Base-by-base conservation (phyloP, 2,888 invertebrate species). In the Macrophya alboannulata region DNA sequence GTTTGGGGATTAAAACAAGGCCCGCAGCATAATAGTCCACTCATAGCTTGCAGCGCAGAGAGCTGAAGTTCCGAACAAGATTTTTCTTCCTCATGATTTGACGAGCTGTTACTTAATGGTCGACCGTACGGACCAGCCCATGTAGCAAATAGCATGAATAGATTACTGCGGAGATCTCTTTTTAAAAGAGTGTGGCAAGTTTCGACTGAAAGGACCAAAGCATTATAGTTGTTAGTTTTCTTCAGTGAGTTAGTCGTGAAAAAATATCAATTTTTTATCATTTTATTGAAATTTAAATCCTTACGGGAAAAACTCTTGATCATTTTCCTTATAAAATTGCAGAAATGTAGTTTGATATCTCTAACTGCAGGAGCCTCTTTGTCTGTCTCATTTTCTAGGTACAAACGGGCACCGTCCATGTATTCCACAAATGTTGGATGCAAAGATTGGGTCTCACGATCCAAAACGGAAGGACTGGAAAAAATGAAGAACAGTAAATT, bases 1-100 rank as follows among this genome's bases (percentile, higher is more conserved):
- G 97, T 97, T 77, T 96, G 95, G 0, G 97, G 96, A 90, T 99
- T 98, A 93, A 99, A 99, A 90, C 98, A 98, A 0, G 99, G 97
- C 0, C 99, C 99, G 93, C 99, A 99, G 92, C 99, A 99, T 1
- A 99, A 95, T 43, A 99, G 95, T 12, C 99, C 98, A 87, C 99
- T 98, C 98, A 99, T 99, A 1, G 99, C 99, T 95, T 98, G 95
- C 84, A 95, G 91, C 1, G 95, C 94, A 6, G 94, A 94, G 62
- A 94, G 93, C 85, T 95, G 95, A 65, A 95, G 90, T 87, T 95
- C 95, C 0, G 94, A 93, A 85, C 92, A 93, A 51, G 88, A 85
- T 85, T 90, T 93, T 83, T 91, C 92, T 81, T 92, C 93, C 77
- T 90, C 92, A 59, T 92, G 90, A 21, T 90, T 86, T n/a, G 89